Conservation (phyloP, 2,888 invertebrate species). For the Nebria salina region DNA sequence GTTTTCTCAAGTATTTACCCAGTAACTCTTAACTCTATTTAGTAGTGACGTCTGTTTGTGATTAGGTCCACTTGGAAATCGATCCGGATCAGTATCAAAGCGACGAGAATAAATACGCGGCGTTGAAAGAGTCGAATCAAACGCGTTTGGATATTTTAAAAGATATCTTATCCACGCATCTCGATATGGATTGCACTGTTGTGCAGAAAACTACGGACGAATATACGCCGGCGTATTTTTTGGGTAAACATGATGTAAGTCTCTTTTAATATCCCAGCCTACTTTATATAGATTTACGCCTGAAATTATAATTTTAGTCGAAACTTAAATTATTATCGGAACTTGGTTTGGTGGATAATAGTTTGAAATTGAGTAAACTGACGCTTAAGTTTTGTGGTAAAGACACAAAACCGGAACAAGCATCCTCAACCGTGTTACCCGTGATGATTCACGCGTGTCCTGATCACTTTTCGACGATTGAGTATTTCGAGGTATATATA, state of each 20-base stretch:
- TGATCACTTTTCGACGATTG: constrained; percentile 84
- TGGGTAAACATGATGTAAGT: constrained; percentile 83
- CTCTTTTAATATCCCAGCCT: neutral
- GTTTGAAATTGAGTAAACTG: constrained; percentile 68
- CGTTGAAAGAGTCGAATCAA: constrained; percentile 71
- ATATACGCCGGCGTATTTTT: constrained; percentile 76
- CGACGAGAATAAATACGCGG: constrained; percentile 68
- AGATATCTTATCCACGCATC: constrained; percentile 76
- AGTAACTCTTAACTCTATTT: constrained; percentile 53
- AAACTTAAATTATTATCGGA: constrained; percentile 76
- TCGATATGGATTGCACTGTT: constrained; percentile 71
- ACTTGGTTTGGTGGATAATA: constrained; percentile 63
- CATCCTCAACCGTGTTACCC: constrained; percentile 72
- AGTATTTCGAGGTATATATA: constrained; percentile 85
- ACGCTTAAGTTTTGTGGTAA: constrained; percentile 78
- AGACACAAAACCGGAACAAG: constrained; percentile 67
- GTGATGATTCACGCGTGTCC: constrained; percentile 83
- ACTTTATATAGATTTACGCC: neutral
- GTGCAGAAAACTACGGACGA: constrained; percentile 56
- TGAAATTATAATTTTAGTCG: constrained; percentile 63
- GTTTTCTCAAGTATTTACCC: constrained; percentile 73
- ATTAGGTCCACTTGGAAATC: constrained; percentile 73
- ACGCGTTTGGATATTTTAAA: constrained; percentile 82
- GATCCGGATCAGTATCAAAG: constrained; percentile 75
- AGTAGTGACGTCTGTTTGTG: too few relatives aligned